phyloP scores from a whole-genome alignment of 2,113 vertebrate species.

The Pachycephala philippinensis region DNA sequence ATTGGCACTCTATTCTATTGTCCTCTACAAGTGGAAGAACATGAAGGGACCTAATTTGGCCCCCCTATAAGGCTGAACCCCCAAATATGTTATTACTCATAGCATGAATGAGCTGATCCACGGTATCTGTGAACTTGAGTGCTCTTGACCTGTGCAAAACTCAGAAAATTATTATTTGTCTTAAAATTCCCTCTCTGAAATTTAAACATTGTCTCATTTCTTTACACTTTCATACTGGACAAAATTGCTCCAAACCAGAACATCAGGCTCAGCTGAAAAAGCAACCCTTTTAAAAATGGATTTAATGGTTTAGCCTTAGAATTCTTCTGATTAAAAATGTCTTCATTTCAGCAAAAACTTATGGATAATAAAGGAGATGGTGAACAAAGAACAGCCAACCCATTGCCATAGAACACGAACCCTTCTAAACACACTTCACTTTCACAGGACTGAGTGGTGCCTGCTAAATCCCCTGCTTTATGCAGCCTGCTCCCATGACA shows the following conservation, averaged over 20 bases:
- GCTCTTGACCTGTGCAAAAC: neutral
- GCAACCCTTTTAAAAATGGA: neutral
- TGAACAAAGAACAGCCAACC: neutral
- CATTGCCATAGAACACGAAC: neutral
- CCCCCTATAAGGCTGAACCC: neutral
- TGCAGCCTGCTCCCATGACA: neutral
- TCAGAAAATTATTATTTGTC: neutral
- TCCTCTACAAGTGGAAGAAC: neutral
- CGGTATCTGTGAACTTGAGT: neutral
- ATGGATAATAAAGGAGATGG: neutral
- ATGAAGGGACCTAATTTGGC: neutral
- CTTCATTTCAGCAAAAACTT: neutral
- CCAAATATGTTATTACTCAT: neutral
- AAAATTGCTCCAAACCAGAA: neutral
- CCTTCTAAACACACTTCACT: neutral
- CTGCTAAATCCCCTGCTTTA: neutral
- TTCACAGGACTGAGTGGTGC: neutral
- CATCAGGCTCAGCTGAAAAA: neutral
- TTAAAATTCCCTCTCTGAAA: neutral
- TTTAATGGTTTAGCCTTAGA: neutral
- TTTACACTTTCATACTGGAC: neutral
- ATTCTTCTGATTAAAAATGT: neutral
- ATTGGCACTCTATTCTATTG: neutral
- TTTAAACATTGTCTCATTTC: neutral
- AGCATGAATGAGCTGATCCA: neutral